Evolutionary conservation across 2,113 vertebrate species (phyloP), one percentile per base, ranked within the genome.

Genomic region (Phalacrocorax pelagicus): DNA sequence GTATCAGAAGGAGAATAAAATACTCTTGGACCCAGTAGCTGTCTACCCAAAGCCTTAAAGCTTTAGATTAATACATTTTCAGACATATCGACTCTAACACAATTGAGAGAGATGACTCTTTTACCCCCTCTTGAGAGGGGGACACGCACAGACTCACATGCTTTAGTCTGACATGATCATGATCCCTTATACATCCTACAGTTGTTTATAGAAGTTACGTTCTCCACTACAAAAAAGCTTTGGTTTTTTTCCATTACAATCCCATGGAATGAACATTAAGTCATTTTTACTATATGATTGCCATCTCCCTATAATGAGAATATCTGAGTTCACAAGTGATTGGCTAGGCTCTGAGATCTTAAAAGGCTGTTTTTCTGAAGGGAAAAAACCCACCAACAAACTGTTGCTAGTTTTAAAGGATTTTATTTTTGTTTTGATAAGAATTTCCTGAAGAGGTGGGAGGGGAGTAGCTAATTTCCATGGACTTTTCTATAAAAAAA

Each of bases 141-240:
- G 14, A 75, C 40, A 80, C 62, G 74, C 65, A 71, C 73, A 93
- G 42, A 81, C 26, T 93, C 51, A 67, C 26, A 62, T 59, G 51
- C 9, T 94, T 90, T 94, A 79, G 52, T 82, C 85, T 88, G 61
- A 63, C 57, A 59, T 62, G 78, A 84, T 49, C 42, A 51, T 81
- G 81, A 72, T 94, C 54, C 16, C 30, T 82, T 80, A 92, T 52
- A 82, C 66, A 90, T 90, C 67, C 74, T 77, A 86, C 66, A 80
- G 52, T 88, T 91, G 65, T 86, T 95, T 94, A 87, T n/a, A 87
- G n/a, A 91, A 93, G 46, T 96, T 77, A 88, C 65, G 66, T 83
- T 83, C 72, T 83, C 46, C 22, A 24, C 49, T 34, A 61, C 4
- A 73, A 85, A 78, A 54, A 12, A 66, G 16, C 12, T 47, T 51